Conservation (phyloP, 2,888 invertebrate genomes). For the Nebria brevicollis region DNA sequence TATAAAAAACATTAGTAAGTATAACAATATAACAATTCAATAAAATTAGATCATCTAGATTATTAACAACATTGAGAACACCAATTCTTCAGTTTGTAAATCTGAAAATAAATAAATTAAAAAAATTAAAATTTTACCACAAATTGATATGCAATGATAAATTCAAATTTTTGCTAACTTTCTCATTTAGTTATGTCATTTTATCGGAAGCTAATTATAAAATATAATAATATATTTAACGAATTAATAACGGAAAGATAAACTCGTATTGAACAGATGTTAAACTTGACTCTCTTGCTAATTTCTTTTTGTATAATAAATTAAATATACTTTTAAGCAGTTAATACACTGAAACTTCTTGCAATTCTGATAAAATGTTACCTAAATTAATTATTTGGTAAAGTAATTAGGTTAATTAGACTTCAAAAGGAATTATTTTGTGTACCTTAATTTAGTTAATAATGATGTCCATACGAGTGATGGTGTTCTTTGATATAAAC, state of each 20-base stretch:
- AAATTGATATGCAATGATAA: background rate
- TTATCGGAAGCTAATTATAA: background rate
- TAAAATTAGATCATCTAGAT: background rate
- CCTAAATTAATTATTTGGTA: too few relatives aligned
- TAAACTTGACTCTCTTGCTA: too few relatives aligned
- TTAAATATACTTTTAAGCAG: too few relatives aligned
- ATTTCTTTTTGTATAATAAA: too few relatives aligned
- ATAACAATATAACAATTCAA: background rate
- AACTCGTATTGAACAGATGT: too few relatives aligned
- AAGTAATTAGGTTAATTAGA: too few relatives aligned
- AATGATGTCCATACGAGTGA: constrained; percentile 49
- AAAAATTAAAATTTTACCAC: background rate
- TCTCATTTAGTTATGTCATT: background rate
- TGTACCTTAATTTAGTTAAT: background rate
- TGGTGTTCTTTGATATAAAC: constrained; percentile 55
- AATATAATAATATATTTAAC: background rate
- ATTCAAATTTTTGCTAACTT: background rate
- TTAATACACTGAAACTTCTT: too few relatives aligned
- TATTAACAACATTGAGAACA: background rate
- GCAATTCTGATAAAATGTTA: too few relatives aligned
- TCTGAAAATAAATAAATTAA: background rate
- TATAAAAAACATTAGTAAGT: background rate
- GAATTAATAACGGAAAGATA: background rate
- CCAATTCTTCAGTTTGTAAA: background rate
- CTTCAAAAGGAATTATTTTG: too few relatives aligned